These are phyloP conservation scores for Argya squamiceps DNA, from an alignment of 2,797 vertebrate species.

Conservation along the genomic window DNA sequence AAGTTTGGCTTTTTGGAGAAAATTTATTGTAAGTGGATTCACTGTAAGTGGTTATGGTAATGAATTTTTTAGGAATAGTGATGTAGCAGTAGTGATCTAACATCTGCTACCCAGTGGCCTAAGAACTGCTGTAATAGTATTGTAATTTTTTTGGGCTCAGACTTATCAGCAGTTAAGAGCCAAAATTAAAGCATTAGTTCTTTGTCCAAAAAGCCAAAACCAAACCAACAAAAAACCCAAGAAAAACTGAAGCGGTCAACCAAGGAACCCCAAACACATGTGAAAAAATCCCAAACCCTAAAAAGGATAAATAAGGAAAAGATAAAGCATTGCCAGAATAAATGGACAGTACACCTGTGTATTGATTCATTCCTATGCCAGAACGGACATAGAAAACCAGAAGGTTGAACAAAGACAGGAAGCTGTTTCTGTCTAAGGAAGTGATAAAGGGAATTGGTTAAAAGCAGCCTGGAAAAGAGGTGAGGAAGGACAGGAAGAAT, in stretches of 20 bases:
- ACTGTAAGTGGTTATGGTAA: neutral
- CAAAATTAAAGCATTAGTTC: neutral
- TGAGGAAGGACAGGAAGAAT: neutral
- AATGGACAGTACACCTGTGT: neutral
- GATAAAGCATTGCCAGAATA: neutral
- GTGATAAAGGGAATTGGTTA: neutral
- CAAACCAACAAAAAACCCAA: neutral
- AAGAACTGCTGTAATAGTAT: neutral
- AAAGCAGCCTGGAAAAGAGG: neutral
- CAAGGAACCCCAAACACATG: accelerated
- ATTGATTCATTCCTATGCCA: neutral
- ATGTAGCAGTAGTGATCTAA: neutral
- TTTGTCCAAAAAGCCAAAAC: neutral
- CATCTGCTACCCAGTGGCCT: neutral
- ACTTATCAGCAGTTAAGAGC: neutral
- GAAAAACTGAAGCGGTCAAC: neutral
- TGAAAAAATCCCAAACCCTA: accelerated
- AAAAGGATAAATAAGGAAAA: neutral
- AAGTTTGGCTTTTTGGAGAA: neutral
- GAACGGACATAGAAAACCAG: neutral
- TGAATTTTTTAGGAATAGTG: neutral
- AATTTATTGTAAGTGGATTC: neutral
- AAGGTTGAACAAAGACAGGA: neutral
- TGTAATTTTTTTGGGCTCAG: neutral
- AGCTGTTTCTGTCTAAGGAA: neutral